phyloP scores from a whole-genome alignment of 2,113 vertebrate species.

The Mirounga angustirostris region DNA sequence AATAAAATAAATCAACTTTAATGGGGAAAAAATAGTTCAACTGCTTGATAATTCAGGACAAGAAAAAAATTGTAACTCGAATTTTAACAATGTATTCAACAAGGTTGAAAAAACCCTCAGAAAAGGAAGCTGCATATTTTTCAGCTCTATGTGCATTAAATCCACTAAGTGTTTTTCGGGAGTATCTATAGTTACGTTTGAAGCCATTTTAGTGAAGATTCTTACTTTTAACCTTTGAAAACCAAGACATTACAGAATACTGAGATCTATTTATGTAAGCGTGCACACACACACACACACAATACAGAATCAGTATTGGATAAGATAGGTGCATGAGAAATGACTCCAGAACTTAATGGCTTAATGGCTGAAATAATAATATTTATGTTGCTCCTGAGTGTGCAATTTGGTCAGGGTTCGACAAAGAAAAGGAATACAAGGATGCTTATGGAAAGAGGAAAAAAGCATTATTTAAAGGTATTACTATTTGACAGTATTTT shows the following conservation, averaged over 20 bases:
- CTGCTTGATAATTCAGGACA: slow-evolving; percentile 56
- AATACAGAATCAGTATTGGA: neutral
- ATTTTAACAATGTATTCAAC: neutral
- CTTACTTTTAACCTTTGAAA: slow-evolving; percentile 44
- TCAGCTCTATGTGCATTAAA: neutral
- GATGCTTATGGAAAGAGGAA: neutral
- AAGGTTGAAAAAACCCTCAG: neutral
- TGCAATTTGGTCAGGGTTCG: neutral
- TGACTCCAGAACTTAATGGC: neutral
- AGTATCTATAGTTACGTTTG: slow-evolving; percentile 47
- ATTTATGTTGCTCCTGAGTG: neutral
- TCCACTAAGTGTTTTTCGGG: neutral
- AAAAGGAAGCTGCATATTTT: neutral
- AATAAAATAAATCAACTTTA: slow-evolving; percentile 67
- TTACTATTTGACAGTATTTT: neutral
- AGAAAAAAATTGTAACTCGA: slow-evolving; percentile 56
- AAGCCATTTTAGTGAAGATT: neutral
- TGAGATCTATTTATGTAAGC: neutral
- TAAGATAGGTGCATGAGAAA: neutral
- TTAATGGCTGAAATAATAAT: neutral
- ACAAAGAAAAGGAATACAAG: neutral
- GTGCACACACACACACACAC: neutral
- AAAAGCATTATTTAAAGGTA: neutral
- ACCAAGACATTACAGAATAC: neutral
- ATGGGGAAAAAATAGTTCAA: slow-evolving; percentile 22